Evolutionary conservation across 2,113 vertebrate genomes (phyloP).

Genomic region (Cepphus grylle): DNA sequence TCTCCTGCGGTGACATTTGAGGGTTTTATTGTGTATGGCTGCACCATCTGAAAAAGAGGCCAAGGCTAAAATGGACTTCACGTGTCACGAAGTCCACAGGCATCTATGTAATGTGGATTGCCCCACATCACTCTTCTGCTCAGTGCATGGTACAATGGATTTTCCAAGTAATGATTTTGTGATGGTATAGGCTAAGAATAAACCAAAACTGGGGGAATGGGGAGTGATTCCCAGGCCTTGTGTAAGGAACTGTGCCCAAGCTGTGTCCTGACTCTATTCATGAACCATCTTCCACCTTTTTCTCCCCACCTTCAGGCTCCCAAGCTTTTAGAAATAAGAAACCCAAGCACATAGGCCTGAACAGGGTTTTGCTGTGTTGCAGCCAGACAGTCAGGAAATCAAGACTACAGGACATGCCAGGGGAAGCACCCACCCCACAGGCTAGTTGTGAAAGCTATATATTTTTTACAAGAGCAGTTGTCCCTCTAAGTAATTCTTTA

Average conservation of each 20-base stretch:
- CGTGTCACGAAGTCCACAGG: neutral
- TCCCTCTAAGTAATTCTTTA: neutral
- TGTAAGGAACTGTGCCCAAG: neutral
- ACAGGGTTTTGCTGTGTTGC: neutral
- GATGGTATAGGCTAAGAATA: neutral
- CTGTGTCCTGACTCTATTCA: neutral
- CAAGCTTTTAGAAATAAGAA: neutral
- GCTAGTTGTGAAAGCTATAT: neutral
- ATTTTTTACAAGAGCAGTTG: neutral
- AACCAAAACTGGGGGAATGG: neutral
- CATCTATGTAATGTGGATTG: neutral
- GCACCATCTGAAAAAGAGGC: neutral
- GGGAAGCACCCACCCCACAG: neutral
- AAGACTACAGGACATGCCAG: neutral
- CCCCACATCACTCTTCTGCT: neutral
- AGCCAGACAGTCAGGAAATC: neutral
- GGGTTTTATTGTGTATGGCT: neutral
- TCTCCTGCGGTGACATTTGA: neutral
- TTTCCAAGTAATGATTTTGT: neutral
- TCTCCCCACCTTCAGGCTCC: neutral
- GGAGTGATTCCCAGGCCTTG: neutral
- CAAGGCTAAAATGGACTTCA: neutral
- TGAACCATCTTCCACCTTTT: neutral
- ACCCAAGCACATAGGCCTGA: rapidly evolving
- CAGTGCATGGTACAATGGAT: neutral